A percentile compares a stretch with the other conserved stretches of the same genome.
Evolutionary conservation across 2,797 vertebrate genomes (phyloP).

Genomic region (Chloroceryle inda): DNA sequence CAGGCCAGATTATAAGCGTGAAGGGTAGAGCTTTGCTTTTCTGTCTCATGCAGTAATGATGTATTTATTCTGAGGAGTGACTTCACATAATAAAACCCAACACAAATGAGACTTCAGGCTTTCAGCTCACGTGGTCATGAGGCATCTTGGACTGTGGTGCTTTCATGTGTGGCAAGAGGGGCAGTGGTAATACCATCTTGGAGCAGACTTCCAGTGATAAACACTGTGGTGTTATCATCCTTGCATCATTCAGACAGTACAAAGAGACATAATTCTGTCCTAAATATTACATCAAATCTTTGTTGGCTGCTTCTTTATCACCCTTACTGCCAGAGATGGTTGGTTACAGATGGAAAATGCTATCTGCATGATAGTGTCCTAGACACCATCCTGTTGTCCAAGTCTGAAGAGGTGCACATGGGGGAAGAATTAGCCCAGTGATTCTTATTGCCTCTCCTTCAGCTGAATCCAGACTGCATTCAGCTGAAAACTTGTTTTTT

Average conservation of each 20-base stretch:
- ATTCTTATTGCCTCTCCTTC: not conserved
- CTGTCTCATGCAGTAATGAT: not conserved
- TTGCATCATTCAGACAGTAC: not conserved
- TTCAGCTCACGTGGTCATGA: not conserved
- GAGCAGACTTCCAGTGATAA: not conserved
- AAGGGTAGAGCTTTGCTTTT: not conserved
- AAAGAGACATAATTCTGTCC: not conserved
- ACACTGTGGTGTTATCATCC: not conserved
- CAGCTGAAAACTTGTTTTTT: not conserved
- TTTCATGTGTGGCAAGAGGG: not conserved
- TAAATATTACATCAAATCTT: not conserved
- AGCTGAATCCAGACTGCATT: not conserved
- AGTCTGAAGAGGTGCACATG: not conserved
- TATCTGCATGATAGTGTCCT: not conserved
- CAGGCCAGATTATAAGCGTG: not conserved
- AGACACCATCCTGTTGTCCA: not conserved
- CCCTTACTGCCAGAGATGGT: not conserved
- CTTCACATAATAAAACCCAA: not conserved
- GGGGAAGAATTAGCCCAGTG: not conserved
- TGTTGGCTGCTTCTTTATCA: not conserved
- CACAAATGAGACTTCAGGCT: not conserved
- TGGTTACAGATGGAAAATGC: not conserved
- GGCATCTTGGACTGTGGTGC: not conserved
- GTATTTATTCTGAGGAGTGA: not conserved
- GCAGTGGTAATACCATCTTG: not conserved